Percentiles rank a stretch among this genome's conserved stretches.
phyloP scores from a whole-genome alignment of 2,113 vertebrate species.

The Calypte anna region DNA sequence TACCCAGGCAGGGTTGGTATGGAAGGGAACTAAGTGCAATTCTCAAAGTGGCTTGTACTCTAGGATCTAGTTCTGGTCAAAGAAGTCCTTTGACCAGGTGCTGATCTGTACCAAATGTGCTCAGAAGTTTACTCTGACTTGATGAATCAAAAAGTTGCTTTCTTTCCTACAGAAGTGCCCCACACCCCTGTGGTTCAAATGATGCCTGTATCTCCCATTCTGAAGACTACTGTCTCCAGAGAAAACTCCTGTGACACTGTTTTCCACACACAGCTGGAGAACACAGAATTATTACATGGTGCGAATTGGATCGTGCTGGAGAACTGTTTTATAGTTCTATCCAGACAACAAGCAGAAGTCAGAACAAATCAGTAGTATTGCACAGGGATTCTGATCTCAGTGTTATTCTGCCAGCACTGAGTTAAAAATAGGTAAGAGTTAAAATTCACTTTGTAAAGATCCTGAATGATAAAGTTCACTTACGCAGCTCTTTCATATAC shows the following conservation, averaged over 20 bases:
- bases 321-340: not conserved
- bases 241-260: not conserved
- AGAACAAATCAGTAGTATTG: not conserved
- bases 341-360: not conserved
- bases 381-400: not conserved
- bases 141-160: not conserved
- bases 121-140: not conserved
- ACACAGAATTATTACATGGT: not conserved
- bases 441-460: not conserved
- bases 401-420: not conserved
- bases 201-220: not conserved
- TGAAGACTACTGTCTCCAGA: not conserved
- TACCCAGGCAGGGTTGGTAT: not conserved
- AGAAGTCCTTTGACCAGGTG: not conserved
- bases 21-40: not conserved
- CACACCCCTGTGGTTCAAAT: not conserved
- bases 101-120: not conserved
- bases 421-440: not conserved
- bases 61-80: not conserved
- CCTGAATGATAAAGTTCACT: slow-evolving; percentile 33
- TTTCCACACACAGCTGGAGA: not conserved
- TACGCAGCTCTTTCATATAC: slow-evolving; percentile 79
- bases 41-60: not conserved
- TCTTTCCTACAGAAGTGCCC: not conserved
- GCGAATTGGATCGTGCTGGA: not conserved